Evolutionary conservation across 2,113 vertebrate genomes (phyloP).

Genomic region (Ranitomeya variabilis): DNA sequence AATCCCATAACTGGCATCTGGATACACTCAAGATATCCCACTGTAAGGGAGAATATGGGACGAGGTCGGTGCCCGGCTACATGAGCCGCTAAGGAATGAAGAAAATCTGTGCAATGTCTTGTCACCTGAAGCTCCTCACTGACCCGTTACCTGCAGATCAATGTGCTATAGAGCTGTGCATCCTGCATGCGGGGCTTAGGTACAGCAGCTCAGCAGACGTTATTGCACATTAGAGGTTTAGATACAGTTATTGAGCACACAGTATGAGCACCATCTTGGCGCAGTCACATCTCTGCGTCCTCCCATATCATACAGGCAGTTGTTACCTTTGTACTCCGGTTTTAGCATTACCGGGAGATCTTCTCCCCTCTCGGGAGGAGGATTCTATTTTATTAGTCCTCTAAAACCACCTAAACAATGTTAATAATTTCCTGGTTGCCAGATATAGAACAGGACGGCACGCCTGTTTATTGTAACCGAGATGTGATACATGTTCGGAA

Average conservation of each 20-base stretch:
- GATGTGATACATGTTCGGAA: background rate
- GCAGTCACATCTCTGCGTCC: background rate
- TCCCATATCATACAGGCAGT: background rate
- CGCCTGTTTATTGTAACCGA: background rate
- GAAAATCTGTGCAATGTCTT: background rate
- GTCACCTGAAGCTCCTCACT: background rate
- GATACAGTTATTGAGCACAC: background rate
- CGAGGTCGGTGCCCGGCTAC: background rate
- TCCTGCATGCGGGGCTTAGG: background rate
- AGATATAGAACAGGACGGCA: conserved; percentile 17
- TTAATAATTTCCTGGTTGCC: conserved; percentile 25
- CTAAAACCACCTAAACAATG: conserved; percentile 20
- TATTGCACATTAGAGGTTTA: background rate
- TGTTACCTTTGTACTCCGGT: background rate
- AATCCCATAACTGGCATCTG: conserved; percentile 9
- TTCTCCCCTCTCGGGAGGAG: background rate
- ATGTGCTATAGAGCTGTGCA: background rate
- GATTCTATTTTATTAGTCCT: background rate
- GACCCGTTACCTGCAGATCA: background rate
- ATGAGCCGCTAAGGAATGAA: conserved; percentile 4
- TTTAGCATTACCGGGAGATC: background rate
- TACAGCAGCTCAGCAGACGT: background rate
- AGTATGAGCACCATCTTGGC: no score
- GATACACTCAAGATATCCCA: conserved; percentile 22
- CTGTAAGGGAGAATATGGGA: background rate